A percentile compares a stretch with the other conserved stretches of the same genome.
Conservation (phyloP, 2,797 vertebrate genomes). For the Tragelaphus oryx region DNA sequence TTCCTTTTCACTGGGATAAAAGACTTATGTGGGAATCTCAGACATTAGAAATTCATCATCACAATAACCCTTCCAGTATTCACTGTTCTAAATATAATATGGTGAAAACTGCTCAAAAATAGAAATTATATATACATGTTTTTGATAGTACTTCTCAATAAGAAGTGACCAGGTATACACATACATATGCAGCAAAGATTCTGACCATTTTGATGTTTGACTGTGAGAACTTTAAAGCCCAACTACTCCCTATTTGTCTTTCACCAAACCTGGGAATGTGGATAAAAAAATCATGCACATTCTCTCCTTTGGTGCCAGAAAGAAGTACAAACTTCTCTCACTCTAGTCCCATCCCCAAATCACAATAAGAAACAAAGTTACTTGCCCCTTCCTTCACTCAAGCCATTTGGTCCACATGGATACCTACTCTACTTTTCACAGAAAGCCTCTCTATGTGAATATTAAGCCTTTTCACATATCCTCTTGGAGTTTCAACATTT, state of each 20-base stretch:
- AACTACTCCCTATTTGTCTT: not conserved
- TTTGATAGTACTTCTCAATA: not conserved
- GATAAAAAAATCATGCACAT: not conserved
- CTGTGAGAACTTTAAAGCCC: not conserved
- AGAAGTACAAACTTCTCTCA: not conserved
- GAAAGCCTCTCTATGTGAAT: not conserved
- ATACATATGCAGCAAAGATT: not conserved
- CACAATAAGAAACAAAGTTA: not conserved
- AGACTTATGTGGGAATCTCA: not conserved
- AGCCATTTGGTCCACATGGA: not conserved
- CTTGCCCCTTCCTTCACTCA: not conserved
- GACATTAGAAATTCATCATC: not conserved
- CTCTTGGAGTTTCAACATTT: not conserved
- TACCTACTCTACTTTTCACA: not conserved
- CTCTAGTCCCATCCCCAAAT: not conserved
- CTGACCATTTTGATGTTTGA: not conserved
- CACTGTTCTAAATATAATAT: not conserved
- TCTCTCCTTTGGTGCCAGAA: not conserved
- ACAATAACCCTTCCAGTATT: not conserved
- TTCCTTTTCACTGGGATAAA: not conserved
- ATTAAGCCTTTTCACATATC: not conserved
- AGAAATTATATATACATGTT: not conserved
- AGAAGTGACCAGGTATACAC: not conserved
- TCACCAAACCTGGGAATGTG: not conserved
- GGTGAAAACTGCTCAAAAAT: not conserved